phyloP scores from a whole-genome alignment of 2,797 vertebrate genomes.

The Danio tinwini region DNA sequence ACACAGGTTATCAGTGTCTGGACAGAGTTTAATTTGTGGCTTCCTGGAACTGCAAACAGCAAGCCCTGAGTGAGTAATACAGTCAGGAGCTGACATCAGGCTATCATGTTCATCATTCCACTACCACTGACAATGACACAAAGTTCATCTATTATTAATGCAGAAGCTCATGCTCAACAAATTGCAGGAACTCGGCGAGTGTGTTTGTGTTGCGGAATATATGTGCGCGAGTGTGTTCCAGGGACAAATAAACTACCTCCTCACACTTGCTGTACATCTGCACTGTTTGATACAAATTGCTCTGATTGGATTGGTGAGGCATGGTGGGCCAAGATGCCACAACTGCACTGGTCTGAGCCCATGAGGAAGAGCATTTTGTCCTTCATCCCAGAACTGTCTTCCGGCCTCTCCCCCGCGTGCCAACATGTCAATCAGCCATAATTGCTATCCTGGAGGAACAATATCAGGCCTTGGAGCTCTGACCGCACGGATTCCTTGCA shows the following conservation, averaged over 20 bases:
- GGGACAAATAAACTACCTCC: conserved; percentile 53
- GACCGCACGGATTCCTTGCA: conserved; percentile 86
- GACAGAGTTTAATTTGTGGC: conserved; percentile 60
- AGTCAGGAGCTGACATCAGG: conserved; percentile 62
- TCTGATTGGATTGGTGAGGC: conserved; percentile 52
- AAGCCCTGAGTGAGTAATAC: conserved; percentile 56
- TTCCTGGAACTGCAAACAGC: conserved; percentile 56
- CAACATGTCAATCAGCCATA: conserved; percentile 93
- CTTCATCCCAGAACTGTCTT: conserved; percentile 80
- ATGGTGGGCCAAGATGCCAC: conserved; percentile 37
- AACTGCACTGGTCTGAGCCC: conserved; percentile 46
- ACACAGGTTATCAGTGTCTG: conserved; percentile 59
- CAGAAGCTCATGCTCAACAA: conserved; percentile 55
- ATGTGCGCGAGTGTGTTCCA: conserved; percentile 38
- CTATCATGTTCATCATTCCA: conserved; percentile 63
- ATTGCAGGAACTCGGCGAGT: conserved; percentile 54
- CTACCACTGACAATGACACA: conserved; percentile 61
- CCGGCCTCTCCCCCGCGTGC: conserved; percentile 74
- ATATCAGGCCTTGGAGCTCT: conserved; percentile 80
- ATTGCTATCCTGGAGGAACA: conserved; percentile 89
- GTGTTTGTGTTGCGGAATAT: conserved; percentile 45
- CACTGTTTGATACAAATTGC: conserved; percentile 58
- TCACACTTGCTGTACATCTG: conserved; percentile 48
- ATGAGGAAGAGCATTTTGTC: conserved; percentile 78
- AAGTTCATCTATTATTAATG: conserved; percentile 64